These are phyloP conservation scores for Hippopotamyrus pictus DNA, from an alignment of 2,797 vertebrate species.

Conservation along the genomic window DNA sequence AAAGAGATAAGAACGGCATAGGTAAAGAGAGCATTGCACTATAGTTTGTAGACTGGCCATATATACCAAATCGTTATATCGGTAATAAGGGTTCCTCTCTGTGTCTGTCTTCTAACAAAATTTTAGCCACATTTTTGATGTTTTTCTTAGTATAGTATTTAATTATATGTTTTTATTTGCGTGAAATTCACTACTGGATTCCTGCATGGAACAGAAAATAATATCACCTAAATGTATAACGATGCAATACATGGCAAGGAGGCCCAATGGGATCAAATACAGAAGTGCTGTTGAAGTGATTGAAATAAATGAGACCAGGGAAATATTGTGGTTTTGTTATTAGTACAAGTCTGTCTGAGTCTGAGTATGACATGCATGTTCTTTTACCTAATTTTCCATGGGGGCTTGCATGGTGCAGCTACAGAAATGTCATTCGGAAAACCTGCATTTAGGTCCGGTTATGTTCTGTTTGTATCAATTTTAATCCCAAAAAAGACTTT, in stretches of 20 bases:
- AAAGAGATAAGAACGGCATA: constrained; percentile 4
- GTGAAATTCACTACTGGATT: not conserved
- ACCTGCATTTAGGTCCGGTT: not conserved
- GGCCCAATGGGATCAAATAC: not conserved
- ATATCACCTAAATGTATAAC: not conserved
- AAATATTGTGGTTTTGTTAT: not conserved
- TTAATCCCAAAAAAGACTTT: not conserved
- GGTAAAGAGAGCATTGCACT: not conserved
- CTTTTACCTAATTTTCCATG: not conserved
- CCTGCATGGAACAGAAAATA: not conserved
- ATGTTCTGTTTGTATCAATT: not conserved
- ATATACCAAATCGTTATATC: not conserved
- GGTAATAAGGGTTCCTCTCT: not conserved
- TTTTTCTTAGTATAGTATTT: not conserved
- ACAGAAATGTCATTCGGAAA: not conserved
- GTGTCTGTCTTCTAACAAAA: not conserved
- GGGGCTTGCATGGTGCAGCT: not conserved
- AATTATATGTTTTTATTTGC: not conserved
- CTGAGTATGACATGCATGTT: not conserved
- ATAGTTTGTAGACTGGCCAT: not conserved
- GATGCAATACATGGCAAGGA: not conserved
- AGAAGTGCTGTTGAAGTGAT: not conserved
- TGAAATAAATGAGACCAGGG: not conserved
- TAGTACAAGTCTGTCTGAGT: not conserved
- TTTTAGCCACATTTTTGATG: not conserved